These are phyloP conservation scores for Stenchaetothrips biformis DNA, from an alignment of 2,888 invertebrate genomes.

Conservation along the genomic window DNA sequence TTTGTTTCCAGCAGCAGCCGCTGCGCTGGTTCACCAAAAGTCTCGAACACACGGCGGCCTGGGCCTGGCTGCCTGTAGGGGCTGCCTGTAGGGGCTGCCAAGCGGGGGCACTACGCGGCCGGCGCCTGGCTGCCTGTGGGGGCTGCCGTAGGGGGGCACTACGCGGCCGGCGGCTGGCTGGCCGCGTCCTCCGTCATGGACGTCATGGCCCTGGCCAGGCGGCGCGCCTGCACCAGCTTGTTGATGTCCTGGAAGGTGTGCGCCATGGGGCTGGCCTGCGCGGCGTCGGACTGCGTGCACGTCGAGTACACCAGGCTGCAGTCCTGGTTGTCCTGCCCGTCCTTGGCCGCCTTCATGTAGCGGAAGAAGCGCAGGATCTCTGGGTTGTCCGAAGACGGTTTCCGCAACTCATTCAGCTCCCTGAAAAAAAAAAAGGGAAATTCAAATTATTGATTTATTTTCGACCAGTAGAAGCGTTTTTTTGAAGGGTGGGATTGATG, in stretches of 20 bases:
- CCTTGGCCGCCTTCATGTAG: slow-evolving; percentile 84
- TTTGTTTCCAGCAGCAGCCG: too few relatives aligned
- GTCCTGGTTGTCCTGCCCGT: slow-evolving; percentile 74
- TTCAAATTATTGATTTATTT: background rate
- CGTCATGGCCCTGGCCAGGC: background rate
- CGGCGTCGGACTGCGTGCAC: slow-evolving; percentile 59
- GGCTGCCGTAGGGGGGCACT: too few relatives aligned
- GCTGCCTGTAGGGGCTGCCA: background rate
- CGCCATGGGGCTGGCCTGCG: slow-evolving; percentile 66
- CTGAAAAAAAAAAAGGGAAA: slow-evolving; percentile 48
- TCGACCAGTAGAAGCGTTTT: background rate
- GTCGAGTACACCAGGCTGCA: slow-evolving; percentile 63
- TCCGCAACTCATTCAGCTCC: slow-evolving; percentile 76
- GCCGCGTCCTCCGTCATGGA: background rate
- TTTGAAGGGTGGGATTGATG: background rate
- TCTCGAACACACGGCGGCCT: too few relatives aligned
- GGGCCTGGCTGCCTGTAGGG: background rate
- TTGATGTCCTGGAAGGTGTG: slow-evolving; percentile 83
- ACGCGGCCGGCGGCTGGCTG: background rate
- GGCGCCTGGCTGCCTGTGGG: too few relatives aligned
- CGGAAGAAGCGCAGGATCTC: slow-evolving; percentile 83
- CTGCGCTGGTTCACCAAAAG: too few relatives aligned
- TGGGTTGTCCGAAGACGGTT: slow-evolving; percentile 79
- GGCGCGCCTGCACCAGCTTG: slow-evolving; percentile 74
- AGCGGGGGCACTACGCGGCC: too few relatives aligned